Base-by-base conservation (phyloP, 2,888 invertebrate genomes). In the Melinopterus prodromus region DNA sequence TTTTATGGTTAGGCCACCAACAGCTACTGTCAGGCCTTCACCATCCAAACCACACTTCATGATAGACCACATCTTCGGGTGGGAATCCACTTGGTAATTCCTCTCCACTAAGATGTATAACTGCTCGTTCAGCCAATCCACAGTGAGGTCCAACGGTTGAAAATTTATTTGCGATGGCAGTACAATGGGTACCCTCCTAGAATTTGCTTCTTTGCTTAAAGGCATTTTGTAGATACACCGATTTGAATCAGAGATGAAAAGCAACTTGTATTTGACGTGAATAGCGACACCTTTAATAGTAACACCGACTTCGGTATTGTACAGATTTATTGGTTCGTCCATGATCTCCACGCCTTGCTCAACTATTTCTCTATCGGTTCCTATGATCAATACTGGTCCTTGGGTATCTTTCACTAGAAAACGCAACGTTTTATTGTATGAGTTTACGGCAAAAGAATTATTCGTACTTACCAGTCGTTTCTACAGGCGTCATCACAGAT, bases 41-140 rank as follows among this genome's bases (percentile, higher is more conserved):
- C 96, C 96, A 85, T 95, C 93, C 70, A 97, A 91, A 86, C 94
- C 93, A 86, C 95, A 96, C 77, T 95, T 91, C 78, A 94, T 92
- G 80, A 98, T 95, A 88, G 95, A 93, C 94, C 95, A 96, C 75
- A 90, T 88, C 0, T 88, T 88, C 79, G 78, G 82, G 82, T 80
- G 80, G 6, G 76, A 81, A 38, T 16, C 37, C 9, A 74, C 37
- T 16, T 76, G 72, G 84, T 93, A 92, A 71, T 91, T 90, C 6
- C 94, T 92, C 88, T 95, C 94, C 0, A 95, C 96, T 38, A 97
- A 91, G 78, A 98, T 92, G 86, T 97, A 98, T 2, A 98, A 90
- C 80, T 95, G 93, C 81, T 94, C 92, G 86, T 96, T 96, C 69
- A 98, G 90, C 98, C 98, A 98, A 88, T 98, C 98, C 0, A 97